phyloP scores from a whole-genome alignment of 2,888 invertebrate species.

The Drosophila infuscata region DNA sequence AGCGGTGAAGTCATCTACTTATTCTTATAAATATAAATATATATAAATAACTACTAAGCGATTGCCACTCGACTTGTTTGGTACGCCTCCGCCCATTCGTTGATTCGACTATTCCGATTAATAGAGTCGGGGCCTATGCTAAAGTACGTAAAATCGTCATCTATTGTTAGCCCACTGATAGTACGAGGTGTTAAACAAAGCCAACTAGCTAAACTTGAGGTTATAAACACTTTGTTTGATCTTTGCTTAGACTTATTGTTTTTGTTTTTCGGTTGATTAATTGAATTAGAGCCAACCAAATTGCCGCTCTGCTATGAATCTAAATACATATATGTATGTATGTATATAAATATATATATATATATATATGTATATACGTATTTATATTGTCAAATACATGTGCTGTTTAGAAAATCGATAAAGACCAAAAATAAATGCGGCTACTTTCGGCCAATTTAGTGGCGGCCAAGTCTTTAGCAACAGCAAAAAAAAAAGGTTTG shows the following conservation, averaged over 20 bases:
- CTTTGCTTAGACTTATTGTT: background rate
- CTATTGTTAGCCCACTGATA: conserved; percentile 2
- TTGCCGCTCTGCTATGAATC: background rate
- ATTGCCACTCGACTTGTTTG: background rate
- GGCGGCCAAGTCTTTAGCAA: conserved; percentile 17
- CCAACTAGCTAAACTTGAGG: background rate
- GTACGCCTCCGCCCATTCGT: background rate
- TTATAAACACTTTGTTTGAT: background rate
- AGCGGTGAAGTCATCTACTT: background rate
- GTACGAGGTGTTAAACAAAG: background rate
- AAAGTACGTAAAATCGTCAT: conserved; percentile 2
- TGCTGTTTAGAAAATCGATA: conserved; percentile 52
- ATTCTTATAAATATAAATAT: background rate
- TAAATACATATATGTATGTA: background rate
- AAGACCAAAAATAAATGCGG: conserved; percentile 57
- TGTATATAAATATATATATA: background rate
- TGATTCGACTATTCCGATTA: background rate
- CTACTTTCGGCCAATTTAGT: conserved; percentile 28
- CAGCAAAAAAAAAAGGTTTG: conserved; percentile 9
- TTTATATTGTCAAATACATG: background rate
- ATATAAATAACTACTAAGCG: background rate
- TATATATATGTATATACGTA: background rate
- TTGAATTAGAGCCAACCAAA: background rate
- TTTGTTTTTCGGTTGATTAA: background rate
- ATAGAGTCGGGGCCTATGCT: background rate